Evolutionary conservation across 1,140 invertebrate genomes (phyloP), one percentile per base, ranked within the genome.

Genomic region (Scaptomyza pallida): DNA sequence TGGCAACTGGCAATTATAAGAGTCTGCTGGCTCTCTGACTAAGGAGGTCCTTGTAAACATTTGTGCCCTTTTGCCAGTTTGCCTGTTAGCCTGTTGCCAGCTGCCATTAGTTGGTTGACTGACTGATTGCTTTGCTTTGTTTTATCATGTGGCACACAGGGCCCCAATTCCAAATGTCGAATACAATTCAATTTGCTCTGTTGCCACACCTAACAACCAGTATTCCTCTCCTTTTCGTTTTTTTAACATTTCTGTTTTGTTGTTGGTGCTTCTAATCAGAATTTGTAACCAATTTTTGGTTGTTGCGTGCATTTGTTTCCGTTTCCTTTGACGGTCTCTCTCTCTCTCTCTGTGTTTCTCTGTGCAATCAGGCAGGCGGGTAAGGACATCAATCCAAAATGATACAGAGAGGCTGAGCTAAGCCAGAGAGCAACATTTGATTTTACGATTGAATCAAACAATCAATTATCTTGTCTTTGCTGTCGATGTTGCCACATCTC

Each of bases 81-180:
- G n/a, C n/a, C n/a, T n/a, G n/a, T n/a, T n/a, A n/a, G 59, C 54
- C 51, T 48, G 52, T 40, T 75, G 68, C 59, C 81, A 48, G 73
- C 55, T 82, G 55, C 67, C 67, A 75, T 70, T 82, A 70, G 55
- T 60, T 71, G 61, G 23, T 55, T 71, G 54, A 71, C 64, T 86
- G 82, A 88, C 82, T 86, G 82, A 86, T 88, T 86, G 82, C 82
- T 86, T 88, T 86, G 82, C 82, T 86, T 88, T 86, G 82, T 82
- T 78, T 88, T 82, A 88, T 89, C 82, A 62, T 56, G 45, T 73
- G 60, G 35, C 75, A 51, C 70, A 47, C 26, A 30, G 6, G 60
- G 43, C 47, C 44, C 15, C 40, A 12, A 3, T 30, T 15, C 30
- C n/a, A 62, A 8, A 62, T 30, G 51, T 54, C 78, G 62, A 81